A percentile compares a stretch with the other conserved stretches of the same genome.
phyloP scores from a whole-genome alignment of 2,797 vertebrate genomes.

The Scleropages formosus region DNA sequence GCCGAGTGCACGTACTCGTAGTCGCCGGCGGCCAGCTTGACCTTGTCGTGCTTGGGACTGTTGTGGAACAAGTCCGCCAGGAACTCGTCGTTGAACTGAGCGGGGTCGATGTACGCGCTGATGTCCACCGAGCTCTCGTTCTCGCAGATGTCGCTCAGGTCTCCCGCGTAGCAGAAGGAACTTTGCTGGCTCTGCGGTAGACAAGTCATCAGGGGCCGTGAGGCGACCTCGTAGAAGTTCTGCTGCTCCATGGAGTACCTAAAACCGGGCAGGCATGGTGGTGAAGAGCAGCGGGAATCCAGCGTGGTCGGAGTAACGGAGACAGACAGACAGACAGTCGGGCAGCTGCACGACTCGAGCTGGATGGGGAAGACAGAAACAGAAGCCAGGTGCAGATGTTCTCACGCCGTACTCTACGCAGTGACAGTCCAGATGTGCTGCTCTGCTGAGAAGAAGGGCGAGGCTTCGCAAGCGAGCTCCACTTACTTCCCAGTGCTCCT shows the following conservation, averaged over 20 bases:
- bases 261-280: constrained; percentile 83
- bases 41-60: constrained; percentile 80
- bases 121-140: constrained; percentile 97
- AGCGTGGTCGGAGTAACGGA: constrained; percentile 61
- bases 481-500: neutral
- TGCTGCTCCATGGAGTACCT: constrained; percentile 90
- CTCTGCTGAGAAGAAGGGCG: neutral
- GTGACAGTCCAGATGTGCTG: constrained; percentile 12
- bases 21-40: constrained; percentile 71
- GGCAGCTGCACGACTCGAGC: constrained; percentile 40
- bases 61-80: constrained; percentile 94
- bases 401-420: constrained; percentile 1
- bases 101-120: constrained; percentile 94
- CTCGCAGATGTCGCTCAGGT: constrained; percentile 86
- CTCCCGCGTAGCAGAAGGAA: constrained; percentile 77
- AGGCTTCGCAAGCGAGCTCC: neutral
- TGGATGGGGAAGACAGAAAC: neutral
- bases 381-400: constrained; percentile 14
- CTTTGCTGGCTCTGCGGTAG: constrained; percentile 62
- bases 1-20: constrained; percentile 67
- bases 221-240: constrained; percentile 91
- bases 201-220: constrained; percentile 82
- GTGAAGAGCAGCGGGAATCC: constrained; percentile 84
- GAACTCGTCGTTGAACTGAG: constrained; percentile 97
- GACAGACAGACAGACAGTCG: too few species aligned